A percentile compares a stretch with the other conserved stretches of the same genome.
Conservation (phyloP, 2,113 vertebrate species). For the Diglossa brunneiventris region DNA sequence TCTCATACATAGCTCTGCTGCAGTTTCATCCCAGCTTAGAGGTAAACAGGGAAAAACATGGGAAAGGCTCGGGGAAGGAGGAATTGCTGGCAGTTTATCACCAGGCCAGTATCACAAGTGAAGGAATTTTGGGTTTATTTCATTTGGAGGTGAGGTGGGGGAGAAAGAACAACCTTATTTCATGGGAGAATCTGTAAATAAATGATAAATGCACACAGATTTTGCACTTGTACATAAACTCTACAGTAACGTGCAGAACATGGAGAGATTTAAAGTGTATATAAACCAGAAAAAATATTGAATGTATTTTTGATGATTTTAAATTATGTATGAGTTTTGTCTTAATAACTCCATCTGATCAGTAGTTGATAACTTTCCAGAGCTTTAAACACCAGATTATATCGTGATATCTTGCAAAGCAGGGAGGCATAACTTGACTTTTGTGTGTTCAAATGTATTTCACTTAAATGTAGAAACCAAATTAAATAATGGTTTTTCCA, state of each 20-base stretch:
- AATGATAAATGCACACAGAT: background rate
- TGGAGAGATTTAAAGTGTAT: conserved; percentile 50
- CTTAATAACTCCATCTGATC: conserved; percentile 41
- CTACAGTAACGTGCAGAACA: conserved; percentile 38
- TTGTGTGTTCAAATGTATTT: background rate
- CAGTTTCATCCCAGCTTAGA: conserved; percentile 1
- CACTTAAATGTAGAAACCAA: background rate
- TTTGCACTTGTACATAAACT: conserved; percentile 69
- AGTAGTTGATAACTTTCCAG: conserved; percentile 2
- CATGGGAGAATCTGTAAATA: conserved; percentile 55
- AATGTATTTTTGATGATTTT: conserved; percentile 71
- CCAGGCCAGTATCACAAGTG: background rate
- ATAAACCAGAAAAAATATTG: conserved; percentile 48
- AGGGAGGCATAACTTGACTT: background rate
- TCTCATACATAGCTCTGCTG: background rate
- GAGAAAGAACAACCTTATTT: background rate
- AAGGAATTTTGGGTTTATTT: background rate
- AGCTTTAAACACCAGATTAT: conserved; percentile 24
- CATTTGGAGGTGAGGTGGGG: background rate
- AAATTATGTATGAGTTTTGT: conserved; percentile 57
- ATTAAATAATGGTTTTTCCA: background rate
- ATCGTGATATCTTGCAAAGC: background rate
- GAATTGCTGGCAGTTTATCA: background rate
- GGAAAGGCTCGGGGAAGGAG: background rate
- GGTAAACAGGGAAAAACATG: background rate